These are phyloP conservation scores for Alauda arvensis DNA, from an alignment of 2,797 vertebrate species.

Conservation along the genomic window DNA sequence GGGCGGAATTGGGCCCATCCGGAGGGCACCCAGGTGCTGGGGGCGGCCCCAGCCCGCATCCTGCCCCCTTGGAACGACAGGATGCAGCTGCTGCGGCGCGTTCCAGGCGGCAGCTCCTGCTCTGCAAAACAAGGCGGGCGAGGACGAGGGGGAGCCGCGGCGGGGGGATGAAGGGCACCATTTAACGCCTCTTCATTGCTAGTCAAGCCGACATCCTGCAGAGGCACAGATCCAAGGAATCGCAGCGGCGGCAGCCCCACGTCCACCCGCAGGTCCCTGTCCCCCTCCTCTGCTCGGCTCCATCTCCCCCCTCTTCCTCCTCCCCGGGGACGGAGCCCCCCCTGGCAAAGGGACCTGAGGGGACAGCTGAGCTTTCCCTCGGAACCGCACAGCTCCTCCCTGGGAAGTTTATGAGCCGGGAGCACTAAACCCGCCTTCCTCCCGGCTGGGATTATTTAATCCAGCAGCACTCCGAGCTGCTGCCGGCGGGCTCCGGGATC, in stretches of 20 bases:
- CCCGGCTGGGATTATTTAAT: not conserved
- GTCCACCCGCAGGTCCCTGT: not conserved
- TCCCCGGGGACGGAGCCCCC: not conserved
- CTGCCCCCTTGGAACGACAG: not conserved
- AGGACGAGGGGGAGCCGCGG: not conserved
- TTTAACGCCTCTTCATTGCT: not conserved
- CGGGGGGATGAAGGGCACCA: conserved; percentile 16
- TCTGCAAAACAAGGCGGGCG: not conserved
- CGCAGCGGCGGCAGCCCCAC: not conserved
- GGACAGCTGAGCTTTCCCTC: not conserved
- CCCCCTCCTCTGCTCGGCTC: not conserved
- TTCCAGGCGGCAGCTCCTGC: not conserved
- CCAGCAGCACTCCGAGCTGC: not conserved
- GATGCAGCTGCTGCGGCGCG: conserved; percentile 46
- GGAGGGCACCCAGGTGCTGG: conserved; percentile 44
- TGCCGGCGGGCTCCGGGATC: not conserved
- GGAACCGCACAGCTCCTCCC: not conserved
- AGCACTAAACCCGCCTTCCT: not conserved
- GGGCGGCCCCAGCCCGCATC: not conserved
- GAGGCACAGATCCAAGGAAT: not conserved
- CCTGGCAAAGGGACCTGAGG: not conserved
- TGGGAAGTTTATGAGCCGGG: not conserved
- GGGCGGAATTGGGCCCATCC: conserved; percentile 31
- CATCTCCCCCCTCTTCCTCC: not conserved
- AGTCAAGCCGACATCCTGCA: not conserved